These are phyloP conservation scores for Halcyon leucocephala DNA, from an alignment of 2,797 vertebrate species.

Conservation along the genomic window DNA sequence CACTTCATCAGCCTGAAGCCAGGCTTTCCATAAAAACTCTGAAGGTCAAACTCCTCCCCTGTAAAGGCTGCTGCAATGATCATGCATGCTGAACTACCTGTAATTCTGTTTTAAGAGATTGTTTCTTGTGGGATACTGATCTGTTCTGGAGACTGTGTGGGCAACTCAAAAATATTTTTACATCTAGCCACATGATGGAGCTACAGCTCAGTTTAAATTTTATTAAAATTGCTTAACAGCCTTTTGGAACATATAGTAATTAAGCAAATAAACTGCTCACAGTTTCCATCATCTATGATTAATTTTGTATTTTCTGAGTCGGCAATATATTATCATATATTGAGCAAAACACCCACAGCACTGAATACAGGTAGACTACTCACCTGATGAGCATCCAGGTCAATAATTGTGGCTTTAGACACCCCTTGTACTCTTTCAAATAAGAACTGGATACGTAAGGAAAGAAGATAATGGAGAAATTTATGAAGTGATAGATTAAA, in stretches of 20 bases:
- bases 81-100: not conserved
- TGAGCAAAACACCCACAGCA: not conserved
- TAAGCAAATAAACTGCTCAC: not conserved
- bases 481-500: not conserved
- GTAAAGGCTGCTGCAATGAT: not conserved
- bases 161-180: not conserved
- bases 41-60: not conserved
- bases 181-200: conserved; percentile 63
- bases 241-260: not conserved
- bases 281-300: not conserved
- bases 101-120: not conserved
- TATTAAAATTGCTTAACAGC: not conserved
- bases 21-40: not conserved
- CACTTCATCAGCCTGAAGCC: not conserved
- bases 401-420: conserved; percentile 91
- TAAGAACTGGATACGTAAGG: conserved; percentile 83
- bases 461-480: not conserved
- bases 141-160: accelerated
- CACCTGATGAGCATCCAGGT: conserved; percentile 97
- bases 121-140: not conserved
- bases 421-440: conserved; percentile 92
- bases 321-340: not conserved
- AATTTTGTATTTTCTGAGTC: not conserved
- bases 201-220: conserved; percentile 41
- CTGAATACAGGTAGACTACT: conserved; percentile 26